Percentiles rank a stretch among this genome's conserved stretches.
phyloP scores from a whole-genome alignment of 2,797 vertebrate species.

The Lepilemur septentrionalis region DNA sequence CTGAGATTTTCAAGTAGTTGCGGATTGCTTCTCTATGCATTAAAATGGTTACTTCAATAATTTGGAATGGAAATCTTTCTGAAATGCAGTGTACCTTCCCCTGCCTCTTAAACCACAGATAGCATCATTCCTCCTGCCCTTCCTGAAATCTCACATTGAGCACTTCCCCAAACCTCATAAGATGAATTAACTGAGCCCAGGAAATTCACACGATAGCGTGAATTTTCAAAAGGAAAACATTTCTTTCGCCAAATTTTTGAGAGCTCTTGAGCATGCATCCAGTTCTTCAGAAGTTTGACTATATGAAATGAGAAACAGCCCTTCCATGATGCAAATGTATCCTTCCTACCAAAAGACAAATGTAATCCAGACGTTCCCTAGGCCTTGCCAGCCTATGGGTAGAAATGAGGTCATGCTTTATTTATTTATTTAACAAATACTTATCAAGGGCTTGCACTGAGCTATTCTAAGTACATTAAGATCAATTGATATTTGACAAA shows the following conservation, averaged over 20 bases:
- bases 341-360: not conserved
- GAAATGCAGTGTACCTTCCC: not conserved
- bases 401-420: conserved; percentile 28
- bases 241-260: not conserved
- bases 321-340: not conserved
- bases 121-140: not conserved
- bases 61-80: conserved; percentile 1
- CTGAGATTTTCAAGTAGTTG: not conserved
- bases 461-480: conserved; percentile 20
- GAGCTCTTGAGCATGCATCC: not conserved
- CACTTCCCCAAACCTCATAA: not conserved
- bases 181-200: not conserved
- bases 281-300: conserved; percentile 8
- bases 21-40: not conserved
- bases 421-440: conserved; percentile 58
- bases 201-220: not conserved
- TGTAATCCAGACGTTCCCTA: not conserved
- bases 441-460: conserved; percentile 7
- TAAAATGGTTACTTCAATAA: not conserved
- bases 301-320: conserved; percentile 40
- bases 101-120: not conserved
- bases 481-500: not conserved
- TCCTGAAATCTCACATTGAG: not conserved
- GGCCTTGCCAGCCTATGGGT: not conserved
- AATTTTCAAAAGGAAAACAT: conserved; percentile 40